A percentile compares a stretch with the other conserved stretches of the same genome.
These are phyloP conservation scores for Lamprologus lemairii DNA, from an alignment of 2,113 vertebrate genomes.

Conservation along the genomic window DNA sequence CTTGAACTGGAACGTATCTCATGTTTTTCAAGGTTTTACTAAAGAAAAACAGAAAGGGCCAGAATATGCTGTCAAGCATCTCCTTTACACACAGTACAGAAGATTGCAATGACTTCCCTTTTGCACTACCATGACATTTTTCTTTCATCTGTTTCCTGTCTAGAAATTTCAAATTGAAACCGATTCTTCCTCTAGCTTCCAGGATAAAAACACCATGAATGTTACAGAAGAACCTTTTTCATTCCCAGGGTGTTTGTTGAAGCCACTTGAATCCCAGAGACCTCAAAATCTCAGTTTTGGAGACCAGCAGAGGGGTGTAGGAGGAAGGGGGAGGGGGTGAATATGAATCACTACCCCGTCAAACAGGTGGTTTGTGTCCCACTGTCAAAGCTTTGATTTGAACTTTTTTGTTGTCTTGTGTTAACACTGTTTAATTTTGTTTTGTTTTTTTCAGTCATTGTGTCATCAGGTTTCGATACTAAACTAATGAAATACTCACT, in stretches of 20 bases:
- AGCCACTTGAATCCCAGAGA: neutral
- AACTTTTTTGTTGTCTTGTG: neutral
- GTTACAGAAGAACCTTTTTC: neutral
- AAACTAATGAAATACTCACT: neutral
- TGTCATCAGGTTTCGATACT: neutral
- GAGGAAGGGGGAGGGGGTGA: accelerated
- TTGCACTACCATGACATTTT: neutral
- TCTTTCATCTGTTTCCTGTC: neutral
- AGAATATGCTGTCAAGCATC: neutral
- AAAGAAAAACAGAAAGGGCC: neutral
- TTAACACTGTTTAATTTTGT: neutral
- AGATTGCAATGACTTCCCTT: neutral
- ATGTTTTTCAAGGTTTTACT: neutral
- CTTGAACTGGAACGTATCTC: neutral
- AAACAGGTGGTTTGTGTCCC: neutral
- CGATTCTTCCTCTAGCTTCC: neutral
- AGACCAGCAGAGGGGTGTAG: neutral
- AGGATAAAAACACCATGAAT: neutral
- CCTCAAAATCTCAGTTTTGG: neutral
- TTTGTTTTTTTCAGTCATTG: neutral
- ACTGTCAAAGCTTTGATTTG: neutral
- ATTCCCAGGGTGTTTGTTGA: neutral
- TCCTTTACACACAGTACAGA: neutral
- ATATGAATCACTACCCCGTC: neutral
- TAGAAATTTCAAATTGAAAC: neutral